Base-by-base conservation (phyloP, 2,888 invertebrate species). In the Heliconius ethilla region DNA sequence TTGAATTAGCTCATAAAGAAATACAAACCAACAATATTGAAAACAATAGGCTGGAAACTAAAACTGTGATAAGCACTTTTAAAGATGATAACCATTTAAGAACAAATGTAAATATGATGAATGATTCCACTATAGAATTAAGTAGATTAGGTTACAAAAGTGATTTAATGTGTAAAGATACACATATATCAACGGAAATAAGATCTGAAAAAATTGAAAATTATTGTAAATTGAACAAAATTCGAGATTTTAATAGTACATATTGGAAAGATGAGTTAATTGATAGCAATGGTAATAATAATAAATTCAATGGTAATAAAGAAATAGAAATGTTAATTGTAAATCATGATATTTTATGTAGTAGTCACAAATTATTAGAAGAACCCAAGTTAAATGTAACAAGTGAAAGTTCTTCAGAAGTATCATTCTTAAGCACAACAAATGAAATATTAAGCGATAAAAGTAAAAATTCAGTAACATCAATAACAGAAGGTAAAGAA, bases 151-250 rank as follows among this genome's bases (percentile, higher is more conserved):
- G 87, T 84, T 83, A 85, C 86, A 88, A 87, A 86, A 87, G 86
- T 86, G 88, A 90, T 84, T 87, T 84, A 80, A 83, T 82, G 86
- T 85, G 85, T 81, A 88, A 87, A 85, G 83, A 87, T 83, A 79
- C 83, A 84, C 86, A 86, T 82, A 85, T 80, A 84, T 89, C 88
- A 89, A 83, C 87, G 87, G 90, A 90, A 85, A 82, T 82, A 82
- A 94, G 93, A 93, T 94, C 94, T 94, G 93, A 94, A 80, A 93
- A 89, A 90, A 88, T 94, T 84, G 93, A 93, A 86, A 94, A 94
- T 87, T 94, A 92, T 89, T 94, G 94, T 91, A 94, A 94, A 88
- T 89, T 94, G 87, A 94, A 94, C 87, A 94, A 94, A 88, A 93
- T 92, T 89, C 90, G 93, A 88, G 94, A 94, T 83, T 88, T 84